Evolutionary conservation across 2,888 invertebrate genomes (phyloP).

Genomic region (Candidula unifasciata): DNA sequence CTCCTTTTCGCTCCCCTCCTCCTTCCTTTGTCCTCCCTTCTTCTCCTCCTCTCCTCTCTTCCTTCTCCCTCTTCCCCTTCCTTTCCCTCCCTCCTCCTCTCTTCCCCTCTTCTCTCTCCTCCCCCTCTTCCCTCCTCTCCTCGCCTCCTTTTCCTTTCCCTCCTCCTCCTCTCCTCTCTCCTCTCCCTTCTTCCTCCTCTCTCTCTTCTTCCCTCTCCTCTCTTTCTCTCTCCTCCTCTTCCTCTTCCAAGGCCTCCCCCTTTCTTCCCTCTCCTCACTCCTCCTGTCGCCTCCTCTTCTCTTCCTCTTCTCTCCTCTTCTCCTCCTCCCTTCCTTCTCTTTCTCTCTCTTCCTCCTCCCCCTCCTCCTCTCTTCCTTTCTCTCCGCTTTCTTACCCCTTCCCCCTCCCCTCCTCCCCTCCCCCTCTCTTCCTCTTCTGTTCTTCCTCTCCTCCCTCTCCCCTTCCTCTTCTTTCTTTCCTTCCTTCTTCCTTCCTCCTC

Average conservation of each 20-base stretch:
- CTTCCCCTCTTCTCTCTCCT: background rate
- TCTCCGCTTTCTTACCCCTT: background rate
- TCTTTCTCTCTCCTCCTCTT: too few relatives aligned
- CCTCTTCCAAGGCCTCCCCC: background rate
- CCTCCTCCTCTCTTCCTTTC: background rate
- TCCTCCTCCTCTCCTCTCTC: too few relatives aligned
- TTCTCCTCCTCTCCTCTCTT: conserved; percentile 4
- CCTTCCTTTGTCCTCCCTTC: too few relatives aligned
- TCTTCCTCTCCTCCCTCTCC: background rate
- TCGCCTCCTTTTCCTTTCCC: background rate
- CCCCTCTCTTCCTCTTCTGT: background rate
- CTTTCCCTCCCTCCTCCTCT: background rate
- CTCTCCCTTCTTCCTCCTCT: background rate
- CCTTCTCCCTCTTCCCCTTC: background rate
- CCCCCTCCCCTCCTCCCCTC: background rate
- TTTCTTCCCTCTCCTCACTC: too few relatives aligned
- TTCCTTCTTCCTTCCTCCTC: background rate
- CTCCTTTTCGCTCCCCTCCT: background rate
- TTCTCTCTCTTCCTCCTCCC: conserved; percentile 4
- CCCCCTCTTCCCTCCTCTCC: background rate
- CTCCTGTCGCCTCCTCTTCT: background rate
- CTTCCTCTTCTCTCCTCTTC: background rate
- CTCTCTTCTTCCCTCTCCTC: background rate
- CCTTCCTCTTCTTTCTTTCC: background rate
- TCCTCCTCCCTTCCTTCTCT: background rate